phyloP scores from a whole-genome alignment of 2,113 vertebrate species.

The Oryzias melastigma region DNA sequence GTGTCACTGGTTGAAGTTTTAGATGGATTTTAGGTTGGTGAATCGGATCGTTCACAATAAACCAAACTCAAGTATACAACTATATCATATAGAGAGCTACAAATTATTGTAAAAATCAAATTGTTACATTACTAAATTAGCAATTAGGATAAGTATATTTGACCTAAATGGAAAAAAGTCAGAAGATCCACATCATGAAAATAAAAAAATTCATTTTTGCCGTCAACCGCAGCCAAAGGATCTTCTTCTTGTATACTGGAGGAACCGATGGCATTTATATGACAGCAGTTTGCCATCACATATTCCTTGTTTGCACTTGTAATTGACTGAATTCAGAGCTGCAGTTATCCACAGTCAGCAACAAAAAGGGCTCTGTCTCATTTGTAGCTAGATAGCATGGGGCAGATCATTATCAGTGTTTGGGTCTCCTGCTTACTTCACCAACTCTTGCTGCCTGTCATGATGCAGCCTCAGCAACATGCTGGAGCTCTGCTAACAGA shows the following conservation, averaged over 20 bases:
- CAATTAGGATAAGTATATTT: too few species aligned
- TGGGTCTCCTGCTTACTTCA: slow-evolving; percentile 47
- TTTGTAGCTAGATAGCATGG: slow-evolving; percentile 42
- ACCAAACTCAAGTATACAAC: too few species aligned
- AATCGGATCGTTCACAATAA: slow-evolving; percentile 5
- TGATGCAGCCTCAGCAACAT: slow-evolving; percentile 52
- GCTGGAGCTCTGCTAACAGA: slow-evolving; percentile 59
- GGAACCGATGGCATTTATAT: slow-evolving; percentile 61
- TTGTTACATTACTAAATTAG: too few species aligned
- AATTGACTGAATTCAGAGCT: slow-evolving; percentile 49
- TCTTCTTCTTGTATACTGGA: slow-evolving; percentile 59
- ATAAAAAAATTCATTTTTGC: slow-evolving; percentile 25
- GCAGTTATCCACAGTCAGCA: slow-evolving; percentile 34
- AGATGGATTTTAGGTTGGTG: too few species aligned
- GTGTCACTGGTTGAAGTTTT: too few species aligned
- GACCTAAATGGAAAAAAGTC: too few species aligned
- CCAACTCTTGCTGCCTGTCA: slow-evolving; percentile 56
- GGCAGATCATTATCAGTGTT: slow-evolving; percentile 63
- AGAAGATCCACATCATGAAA: too few species aligned
- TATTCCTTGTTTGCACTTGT: slow-evolving; percentile 40
- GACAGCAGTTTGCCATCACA: slow-evolving; percentile 50
- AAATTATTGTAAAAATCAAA: too few species aligned
- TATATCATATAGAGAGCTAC: too few species aligned
- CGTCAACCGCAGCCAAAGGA: slow-evolving; percentile 54
- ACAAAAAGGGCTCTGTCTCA: slow-evolving; percentile 35